Evolutionary conservation across 2,888 invertebrate genomes (phyloP).

Genomic region (Bugula neritina): DNA sequence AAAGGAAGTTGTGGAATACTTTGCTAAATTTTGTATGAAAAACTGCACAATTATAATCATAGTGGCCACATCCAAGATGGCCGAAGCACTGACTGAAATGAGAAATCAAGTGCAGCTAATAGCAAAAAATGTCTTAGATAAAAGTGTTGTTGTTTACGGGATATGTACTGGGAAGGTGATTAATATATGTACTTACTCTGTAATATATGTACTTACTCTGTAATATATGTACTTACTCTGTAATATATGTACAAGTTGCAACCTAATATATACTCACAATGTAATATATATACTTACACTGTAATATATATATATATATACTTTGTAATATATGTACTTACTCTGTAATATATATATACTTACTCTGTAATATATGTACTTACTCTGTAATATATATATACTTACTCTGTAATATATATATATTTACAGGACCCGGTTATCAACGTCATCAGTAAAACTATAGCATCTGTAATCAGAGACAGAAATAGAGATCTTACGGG

Average conservation of each 20-base stretch:
- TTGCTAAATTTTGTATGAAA: conserved; percentile 4
- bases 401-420: background rate
- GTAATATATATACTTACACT: too few species aligned
- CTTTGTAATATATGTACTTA: background rate
- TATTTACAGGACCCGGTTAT: background rate
- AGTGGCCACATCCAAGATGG: background rate
- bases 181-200: background rate
- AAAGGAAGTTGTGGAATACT: conserved; percentile 6
- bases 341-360: background rate
- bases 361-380: background rate
- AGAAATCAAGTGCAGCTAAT: background rate
- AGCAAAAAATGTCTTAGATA: conserved; percentile 9
- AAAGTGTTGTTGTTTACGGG: conserved; percentile 12
- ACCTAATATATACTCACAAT: too few species aligned
- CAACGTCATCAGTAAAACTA: conserved; percentile 10
- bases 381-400: background rate
- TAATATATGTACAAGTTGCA: background rate
- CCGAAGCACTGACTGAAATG: background rate
- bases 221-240: background rate
- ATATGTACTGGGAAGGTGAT: background rate
- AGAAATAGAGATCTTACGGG: conserved; percentile 13
- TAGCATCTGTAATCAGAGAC: conserved; percentile 11
- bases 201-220: background rate
- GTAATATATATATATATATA: too few species aligned
- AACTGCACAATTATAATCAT: conserved; percentile 22